Percentiles rank a stretch among this genome's conserved stretches.
Evolutionary conservation across 2,113 vertebrate species (phyloP).

Genomic region (Loxodonta africana): DNA sequence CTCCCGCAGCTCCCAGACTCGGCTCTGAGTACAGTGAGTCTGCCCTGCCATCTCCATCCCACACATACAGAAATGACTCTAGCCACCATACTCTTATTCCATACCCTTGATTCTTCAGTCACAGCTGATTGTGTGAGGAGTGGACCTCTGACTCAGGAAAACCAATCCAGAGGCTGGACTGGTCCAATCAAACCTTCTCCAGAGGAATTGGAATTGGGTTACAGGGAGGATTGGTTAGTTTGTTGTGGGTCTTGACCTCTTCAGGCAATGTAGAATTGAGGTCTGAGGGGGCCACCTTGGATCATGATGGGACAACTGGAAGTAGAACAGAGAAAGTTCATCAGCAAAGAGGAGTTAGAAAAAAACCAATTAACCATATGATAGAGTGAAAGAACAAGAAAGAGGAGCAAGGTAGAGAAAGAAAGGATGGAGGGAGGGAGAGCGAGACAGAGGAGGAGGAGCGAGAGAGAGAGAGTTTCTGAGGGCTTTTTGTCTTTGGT

Average conservation of each 20-base stretch:
- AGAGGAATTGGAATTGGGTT: background rate
- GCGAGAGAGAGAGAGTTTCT: background rate
- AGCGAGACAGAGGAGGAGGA: background rate
- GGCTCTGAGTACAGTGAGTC: background rate
- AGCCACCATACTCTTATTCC: background rate
- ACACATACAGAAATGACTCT: background rate
- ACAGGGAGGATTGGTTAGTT: background rate
- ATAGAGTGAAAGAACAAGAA: background rate
- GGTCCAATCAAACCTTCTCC: background rate
- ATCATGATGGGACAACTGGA: background rate
- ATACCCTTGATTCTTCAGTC: background rate
- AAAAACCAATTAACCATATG: background rate
- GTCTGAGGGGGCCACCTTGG: background rate
- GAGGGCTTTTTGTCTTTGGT: background rate
- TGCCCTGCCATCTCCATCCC: background rate
- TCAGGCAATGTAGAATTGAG: background rate
- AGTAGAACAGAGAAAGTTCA: background rate
- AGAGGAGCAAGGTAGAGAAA: background rate
- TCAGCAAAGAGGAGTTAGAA: background rate
- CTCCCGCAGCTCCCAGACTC: accelerated
- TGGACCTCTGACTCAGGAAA: background rate
- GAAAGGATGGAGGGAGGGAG: too few relatives aligned
- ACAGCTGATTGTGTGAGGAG: background rate
- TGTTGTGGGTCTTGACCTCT: background rate
- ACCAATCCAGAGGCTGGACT: background rate